A percentile compares a stretch with the other conserved stretches of the same genome.
Conservation (phyloP, 2,888 invertebrate genomes). For the Ichneumon xanthorius region DNA sequence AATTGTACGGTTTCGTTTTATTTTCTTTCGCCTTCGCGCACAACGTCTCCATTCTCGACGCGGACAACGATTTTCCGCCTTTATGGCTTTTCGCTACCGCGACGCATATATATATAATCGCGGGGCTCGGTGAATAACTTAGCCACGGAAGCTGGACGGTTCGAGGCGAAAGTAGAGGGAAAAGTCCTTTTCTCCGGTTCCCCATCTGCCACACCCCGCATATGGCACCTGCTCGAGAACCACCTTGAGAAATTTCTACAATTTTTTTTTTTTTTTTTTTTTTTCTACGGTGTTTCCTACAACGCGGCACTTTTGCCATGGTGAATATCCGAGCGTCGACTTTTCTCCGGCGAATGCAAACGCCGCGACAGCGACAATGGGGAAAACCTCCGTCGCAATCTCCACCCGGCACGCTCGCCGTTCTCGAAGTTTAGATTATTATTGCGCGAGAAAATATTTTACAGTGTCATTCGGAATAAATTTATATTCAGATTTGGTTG, state of each 20-base stretch:
- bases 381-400: conserved; percentile 58
- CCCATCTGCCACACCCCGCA: background rate
- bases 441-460: conserved; percentile 56
- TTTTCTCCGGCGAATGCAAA: conserved; percentile 38
- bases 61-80: conserved; percentile 16
- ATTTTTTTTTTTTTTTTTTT: background rate
- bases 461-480: conserved; percentile 41
- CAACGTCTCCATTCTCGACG: background rate
- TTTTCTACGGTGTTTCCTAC: conserved; percentile 41
- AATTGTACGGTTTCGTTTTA: conserved; percentile 30
- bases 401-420: conserved; percentile 48
- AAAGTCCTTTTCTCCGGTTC: conserved; percentile 40
- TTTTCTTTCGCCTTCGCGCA: background rate
- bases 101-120: conserved; percentile 9
- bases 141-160: conserved; percentile 16
- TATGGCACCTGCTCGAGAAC: conserved; percentile 4
- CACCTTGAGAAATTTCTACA: conserved; percentile 34
- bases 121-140: conserved; percentile 9
- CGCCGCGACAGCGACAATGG: conserved; percentile 43
- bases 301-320: conserved; percentile 53
- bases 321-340: conserved; percentile 47
- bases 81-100: conserved; percentile 14
- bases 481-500: conserved; percentile 71
- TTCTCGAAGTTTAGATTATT: conserved; percentile 67
- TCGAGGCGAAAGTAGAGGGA: conserved; percentile 30